These are phyloP conservation scores for Papilio machaon DNA, from an alignment of 1,140 invertebrate genomes.

Conservation along the genomic window DNA sequence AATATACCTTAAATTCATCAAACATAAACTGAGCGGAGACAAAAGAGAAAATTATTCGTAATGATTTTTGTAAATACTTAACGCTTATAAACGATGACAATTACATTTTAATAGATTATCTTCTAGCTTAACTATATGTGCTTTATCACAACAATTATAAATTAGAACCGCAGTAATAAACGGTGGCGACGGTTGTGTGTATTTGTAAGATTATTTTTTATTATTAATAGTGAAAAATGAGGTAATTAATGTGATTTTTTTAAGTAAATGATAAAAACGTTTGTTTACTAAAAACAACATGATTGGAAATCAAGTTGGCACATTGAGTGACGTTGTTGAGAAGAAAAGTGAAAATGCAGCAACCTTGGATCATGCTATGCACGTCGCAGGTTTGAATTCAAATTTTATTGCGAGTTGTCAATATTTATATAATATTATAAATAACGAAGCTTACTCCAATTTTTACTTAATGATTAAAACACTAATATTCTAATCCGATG, in stretches of 20 bases:
- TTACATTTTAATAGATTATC: neutral
- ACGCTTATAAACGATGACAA: neutral
- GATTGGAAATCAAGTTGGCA: slow-evolving; percentile 46
- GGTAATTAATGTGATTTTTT: neutral
- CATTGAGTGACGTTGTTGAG: slow-evolving; percentile 55
- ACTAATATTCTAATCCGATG: too few relatives aligned
- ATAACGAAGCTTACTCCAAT: too few relatives aligned
- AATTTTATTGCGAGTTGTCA: neutral
- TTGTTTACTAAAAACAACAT: slow-evolving; percentile 32
- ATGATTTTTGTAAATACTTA: neutral
- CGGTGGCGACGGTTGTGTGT: neutral
- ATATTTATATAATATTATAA: too few relatives aligned
- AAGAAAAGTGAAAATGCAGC: slow-evolving; percentile 49
- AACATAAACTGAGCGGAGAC: too few relatives aligned
- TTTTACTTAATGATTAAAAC: too few relatives aligned
- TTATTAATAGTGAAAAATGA: neutral
- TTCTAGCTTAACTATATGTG: neutral
- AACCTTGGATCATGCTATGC: slow-evolving; percentile 66
- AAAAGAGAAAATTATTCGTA: neutral
- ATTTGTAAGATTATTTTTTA: neutral
- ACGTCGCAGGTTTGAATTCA: slow-evolving; percentile 55
- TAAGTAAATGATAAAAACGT: neutral
- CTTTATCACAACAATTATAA: slow-evolving; percentile 27
- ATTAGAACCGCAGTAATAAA: neutral
- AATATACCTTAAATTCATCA: too few relatives aligned